Evolutionary conservation across 2,888 invertebrate genomes (phyloP).

Genomic region (Chymomyza fuscimana): DNA sequence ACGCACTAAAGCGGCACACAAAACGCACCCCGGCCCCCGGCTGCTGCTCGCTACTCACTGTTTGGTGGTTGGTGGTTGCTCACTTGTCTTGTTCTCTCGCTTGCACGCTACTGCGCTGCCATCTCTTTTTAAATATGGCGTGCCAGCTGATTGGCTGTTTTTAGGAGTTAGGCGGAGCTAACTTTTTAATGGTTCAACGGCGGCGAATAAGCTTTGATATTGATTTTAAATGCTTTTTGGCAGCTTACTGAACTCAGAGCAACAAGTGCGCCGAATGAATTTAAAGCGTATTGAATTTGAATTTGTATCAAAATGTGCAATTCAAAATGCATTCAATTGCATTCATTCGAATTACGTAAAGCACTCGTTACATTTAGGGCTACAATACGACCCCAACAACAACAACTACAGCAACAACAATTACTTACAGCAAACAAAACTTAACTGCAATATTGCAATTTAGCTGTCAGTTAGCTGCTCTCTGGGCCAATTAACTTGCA

Average conservation of each 20-base stretch:
- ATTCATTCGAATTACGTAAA: conserved; percentile 48
- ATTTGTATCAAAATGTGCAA: conserved; percentile 8
- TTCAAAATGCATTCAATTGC: conserved; percentile 45
- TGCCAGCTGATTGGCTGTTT: conserved; percentile 54
- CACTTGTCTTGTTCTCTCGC: conserved; percentile 11
- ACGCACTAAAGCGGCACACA: conserved; percentile 38
- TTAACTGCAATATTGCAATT: conserved; percentile 72
- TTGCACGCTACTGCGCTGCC: conserved; percentile 26
- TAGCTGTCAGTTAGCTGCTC: conserved; percentile 70
- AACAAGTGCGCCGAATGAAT: conserved; percentile 57
- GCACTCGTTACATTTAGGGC: conserved; percentile 29
- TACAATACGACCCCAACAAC: background rate
- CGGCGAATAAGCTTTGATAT: conserved; percentile 39
- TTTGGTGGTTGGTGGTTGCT: conserved; percentile 37
- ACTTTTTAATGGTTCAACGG: conserved; percentile 33
- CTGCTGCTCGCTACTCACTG: too few species aligned
- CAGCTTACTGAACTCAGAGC: conserved; percentile 39
- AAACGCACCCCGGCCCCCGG: conserved; percentile 6
- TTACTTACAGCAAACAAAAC: conserved; percentile 33
- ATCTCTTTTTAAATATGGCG: conserved; percentile 71
- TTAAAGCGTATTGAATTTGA: conserved; percentile 26
- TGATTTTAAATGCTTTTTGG: conserved; percentile 19
- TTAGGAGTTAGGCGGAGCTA: conserved; percentile 38
- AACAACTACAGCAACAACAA: background rate
- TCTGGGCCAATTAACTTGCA: conserved; percentile 68